These are phyloP conservation scores for Actinia equina DNA, from an alignment of 64 coral and sea anemone species.

Conservation along the genomic window DNA sequence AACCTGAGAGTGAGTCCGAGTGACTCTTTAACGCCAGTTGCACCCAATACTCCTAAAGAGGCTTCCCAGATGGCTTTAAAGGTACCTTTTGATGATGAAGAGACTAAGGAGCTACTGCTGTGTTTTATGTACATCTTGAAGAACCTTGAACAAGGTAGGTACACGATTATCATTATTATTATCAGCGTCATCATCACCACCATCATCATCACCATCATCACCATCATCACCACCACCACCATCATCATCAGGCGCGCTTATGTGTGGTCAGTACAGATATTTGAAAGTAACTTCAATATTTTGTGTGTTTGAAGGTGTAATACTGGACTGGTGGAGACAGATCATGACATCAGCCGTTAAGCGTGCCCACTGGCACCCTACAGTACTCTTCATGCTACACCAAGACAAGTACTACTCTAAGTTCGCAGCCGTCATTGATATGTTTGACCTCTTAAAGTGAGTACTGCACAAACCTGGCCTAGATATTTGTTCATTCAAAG, in stretches of 20 bases:
- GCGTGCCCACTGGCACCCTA: conserved; percentile 76
- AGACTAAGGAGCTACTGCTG: conserved; percentile 84
- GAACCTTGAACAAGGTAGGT: conserved; percentile 93
- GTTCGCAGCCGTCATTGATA: conserved; percentile 91
- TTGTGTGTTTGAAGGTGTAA: conserved; percentile 54
- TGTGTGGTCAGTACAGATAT: no score
- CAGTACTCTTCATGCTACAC: conserved; percentile 78
- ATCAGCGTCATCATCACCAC: no score
- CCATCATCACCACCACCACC: no score
- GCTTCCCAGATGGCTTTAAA: conserved; percentile 90
- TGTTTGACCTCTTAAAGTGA: conserved; percentile 96
- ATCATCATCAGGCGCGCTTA: no score
- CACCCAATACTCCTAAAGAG: conserved; percentile 58
- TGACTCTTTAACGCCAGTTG: conserved; percentile 69
- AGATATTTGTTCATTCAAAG: background rate
- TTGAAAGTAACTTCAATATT: no score
- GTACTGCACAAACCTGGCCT: background rate
- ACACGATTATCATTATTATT: background rate
- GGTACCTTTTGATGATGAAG: conserved; percentile 91
- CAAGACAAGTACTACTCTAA: conserved; percentile 98
- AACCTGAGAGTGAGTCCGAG: conserved; percentile 77
- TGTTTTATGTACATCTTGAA: conserved; percentile 92
- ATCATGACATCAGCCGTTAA: conserved; percentile 75
- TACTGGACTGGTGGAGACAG: conserved; percentile 96
- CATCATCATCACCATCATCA: no score